These are phyloP conservation scores for Gorsachius magnificus DNA, from an alignment of 2,797 vertebrate genomes.

Conservation along the genomic window DNA sequence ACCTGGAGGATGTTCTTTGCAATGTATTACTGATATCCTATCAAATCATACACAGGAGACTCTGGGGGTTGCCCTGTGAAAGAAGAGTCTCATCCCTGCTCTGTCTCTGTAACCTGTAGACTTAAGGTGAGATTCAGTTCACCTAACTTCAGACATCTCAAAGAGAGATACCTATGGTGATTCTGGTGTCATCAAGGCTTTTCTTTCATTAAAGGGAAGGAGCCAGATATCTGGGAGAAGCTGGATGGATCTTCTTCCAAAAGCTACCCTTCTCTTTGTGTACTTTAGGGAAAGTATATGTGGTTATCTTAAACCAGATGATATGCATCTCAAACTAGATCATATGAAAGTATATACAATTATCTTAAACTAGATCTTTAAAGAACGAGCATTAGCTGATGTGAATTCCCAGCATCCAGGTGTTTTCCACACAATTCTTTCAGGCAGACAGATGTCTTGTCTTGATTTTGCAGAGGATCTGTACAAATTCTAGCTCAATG, in stretches of 20 bases:
- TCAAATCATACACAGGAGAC: not conserved
- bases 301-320: not conserved
- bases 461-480: not conserved
- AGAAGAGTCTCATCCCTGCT: not conserved
- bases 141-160: not conserved
- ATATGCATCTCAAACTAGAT: not conserved
- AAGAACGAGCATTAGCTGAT: not conserved
- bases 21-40: not conserved
- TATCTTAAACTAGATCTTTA: not conserved
- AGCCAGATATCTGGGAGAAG: not conserved
- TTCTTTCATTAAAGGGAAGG: not conserved
- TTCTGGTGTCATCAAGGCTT: not conserved
- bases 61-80: not conserved
- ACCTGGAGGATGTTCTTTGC: not conserved
- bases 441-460: not conserved
- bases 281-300: not conserved
- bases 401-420: not conserved
- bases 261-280: not conserved
- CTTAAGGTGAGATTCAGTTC: not conserved
- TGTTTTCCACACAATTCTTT: not conserved
- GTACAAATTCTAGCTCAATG: not conserved
- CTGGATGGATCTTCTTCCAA: not conserved
- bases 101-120: not conserved
- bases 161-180: not conserved
- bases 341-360: not conserved